Evolutionary conservation across 2,888 invertebrate genomes (phyloP), one percentile per base, ranked within the genome.

Genomic region (Orchesella flavescens): DNA sequence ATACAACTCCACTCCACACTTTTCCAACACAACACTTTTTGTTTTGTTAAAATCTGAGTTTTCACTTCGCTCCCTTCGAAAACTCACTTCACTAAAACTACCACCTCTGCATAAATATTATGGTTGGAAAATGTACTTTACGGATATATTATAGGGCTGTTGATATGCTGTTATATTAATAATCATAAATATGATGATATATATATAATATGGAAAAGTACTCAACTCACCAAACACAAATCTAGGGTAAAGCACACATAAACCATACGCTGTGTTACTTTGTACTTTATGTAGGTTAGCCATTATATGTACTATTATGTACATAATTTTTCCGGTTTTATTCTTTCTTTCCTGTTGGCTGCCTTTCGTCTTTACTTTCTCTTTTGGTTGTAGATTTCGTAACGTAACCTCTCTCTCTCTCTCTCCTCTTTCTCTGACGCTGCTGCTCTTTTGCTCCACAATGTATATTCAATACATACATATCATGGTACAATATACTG

Each of bases 241-340:
- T 34, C 34, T 34, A 34, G 34, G 34, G 53, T 10, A 53, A n/a
- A 53, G 53, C 17, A 53, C 24, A 63, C 24, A 24, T 12, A 23
- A 34, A 34, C 34, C 34, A 34, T 34, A 3, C 23, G 13, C 23
- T 13, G 63, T 63, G n/a, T 63, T 24, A 59, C 13, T 1, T 34
- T n/a, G n/a, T 66, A 44, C 44, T n/a, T 17, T 5, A n/a, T 43
- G 34, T 34, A 34, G 43, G 66, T 66, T 44, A 34, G 34, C 34
- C 34, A 34, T 34, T 34, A 34, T 34, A 17, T 66, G 53, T 21
- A 4, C 66, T 44, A 65, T 43, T 80, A 80, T 73, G 80, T 80
- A 80, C 59, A 80, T 80, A 80, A 80, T 80, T 80, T 34, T 80
- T 80, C 80, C 80, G 80, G 80, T 80, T 80, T 80, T 66, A 80